Base-by-base conservation (phyloP, 2,888 invertebrate species). In the Tanypteryx hageni region DNA sequence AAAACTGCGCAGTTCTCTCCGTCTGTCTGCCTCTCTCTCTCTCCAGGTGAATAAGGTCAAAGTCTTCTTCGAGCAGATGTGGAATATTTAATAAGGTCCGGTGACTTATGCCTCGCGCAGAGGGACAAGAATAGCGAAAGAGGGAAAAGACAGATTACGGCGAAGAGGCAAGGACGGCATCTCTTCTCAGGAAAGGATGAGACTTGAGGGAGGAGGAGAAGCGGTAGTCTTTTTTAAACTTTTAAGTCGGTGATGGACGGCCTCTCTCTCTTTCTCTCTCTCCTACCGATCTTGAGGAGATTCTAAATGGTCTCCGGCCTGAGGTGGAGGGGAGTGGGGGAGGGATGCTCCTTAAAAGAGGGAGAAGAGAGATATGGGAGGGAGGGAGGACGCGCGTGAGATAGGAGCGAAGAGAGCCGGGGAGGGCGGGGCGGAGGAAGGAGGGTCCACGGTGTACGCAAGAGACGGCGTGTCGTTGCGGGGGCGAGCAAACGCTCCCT, bases 61-160 rank as follows among this genome's bases (percentile, higher is more conserved):
- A 76, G 27, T 27, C 18, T 18, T 22, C 68, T 68, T 68, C 68
- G 76, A 76, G 22, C 76, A 61, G 89, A 68, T 64, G 64, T 58
- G 68, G 89, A 89, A 89, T 89, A 89, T 64, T 61, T 89, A 89
- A 89, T 89, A 89, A 89, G 89, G 44, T n/a, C 18, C 61, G 61
- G 44, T n/a, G 27, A 89, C 68, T 89, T 89, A 68, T 89, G 89
- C 22, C 44, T 11, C 61, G 13, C 44, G 10, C 76, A 76, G 76
- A 44, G 44, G 5, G 44, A 44, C 44, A 44, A 44, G 76, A 76
- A 76, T 76, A 76, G 76, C 76, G 22, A 76, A 18, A 27, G 44
- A 44, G 44, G 44, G 44, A 44, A 44, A 44, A 44, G 44, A 44
- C 44, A 44, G 76, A 76, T 76, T 76, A 76, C 22, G 76, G 76